phyloP scores from a whole-genome alignment of 53 echinoderm and acorn worm genomes.

The Henricia sp. region DNA sequence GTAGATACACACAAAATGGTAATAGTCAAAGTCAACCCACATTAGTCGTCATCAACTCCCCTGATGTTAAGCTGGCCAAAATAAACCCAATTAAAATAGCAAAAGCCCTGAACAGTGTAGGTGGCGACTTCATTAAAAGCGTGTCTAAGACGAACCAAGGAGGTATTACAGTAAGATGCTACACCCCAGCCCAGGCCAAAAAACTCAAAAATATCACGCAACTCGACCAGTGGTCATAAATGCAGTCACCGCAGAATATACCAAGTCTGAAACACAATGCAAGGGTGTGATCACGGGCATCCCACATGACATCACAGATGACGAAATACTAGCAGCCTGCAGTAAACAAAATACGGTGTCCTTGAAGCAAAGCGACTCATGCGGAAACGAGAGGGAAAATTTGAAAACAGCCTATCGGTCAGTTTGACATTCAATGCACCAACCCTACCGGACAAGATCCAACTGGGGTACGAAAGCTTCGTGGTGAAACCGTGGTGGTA shows the following conservation, averaged over 20 bases:
- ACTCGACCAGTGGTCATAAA: constrained; percentile 9
- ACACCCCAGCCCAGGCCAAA: neutral
- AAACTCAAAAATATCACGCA: neutral
- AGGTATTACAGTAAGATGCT: constrained; percentile 3
- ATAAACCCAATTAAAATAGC: neutral
- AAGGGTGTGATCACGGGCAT: constrained; percentile 14
- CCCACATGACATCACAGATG: constrained; percentile 1
- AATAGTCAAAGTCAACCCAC: too few relatives aligned
- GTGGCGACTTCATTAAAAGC: neutral
- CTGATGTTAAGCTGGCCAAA: too few relatives aligned
- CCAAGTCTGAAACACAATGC: neutral
- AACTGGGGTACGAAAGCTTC: too few relatives aligned
- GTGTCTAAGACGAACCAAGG: neutral
- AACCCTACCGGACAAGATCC: too few relatives aligned
- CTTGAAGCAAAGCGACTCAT: neutral
- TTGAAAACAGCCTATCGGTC: neutral
- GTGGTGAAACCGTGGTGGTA: too few relatives aligned
- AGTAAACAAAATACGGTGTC: neutral
- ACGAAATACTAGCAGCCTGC: neutral
- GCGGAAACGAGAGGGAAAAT: neutral
- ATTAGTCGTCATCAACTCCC: too few relatives aligned
- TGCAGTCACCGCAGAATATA: neutral
- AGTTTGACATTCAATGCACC: constrained; percentile 3
- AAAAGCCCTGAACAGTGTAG: neutral
- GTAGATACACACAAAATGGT: too few relatives aligned